These are phyloP conservation scores for Stomatorhinus walkeri DNA, from an alignment of 2,797 vertebrate species.

Conservation along the genomic window DNA sequence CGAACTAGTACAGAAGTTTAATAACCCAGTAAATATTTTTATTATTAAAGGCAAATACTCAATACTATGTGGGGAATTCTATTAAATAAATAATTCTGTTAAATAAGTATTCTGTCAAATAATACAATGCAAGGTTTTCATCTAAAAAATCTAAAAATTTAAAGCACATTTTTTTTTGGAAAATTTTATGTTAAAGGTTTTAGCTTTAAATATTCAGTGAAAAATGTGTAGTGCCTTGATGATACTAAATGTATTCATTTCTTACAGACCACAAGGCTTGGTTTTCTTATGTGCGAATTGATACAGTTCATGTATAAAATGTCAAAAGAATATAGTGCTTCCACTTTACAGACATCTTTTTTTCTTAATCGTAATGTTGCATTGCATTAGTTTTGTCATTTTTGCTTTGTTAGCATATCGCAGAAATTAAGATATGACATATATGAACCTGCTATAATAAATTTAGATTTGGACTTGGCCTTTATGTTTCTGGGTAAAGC, in stretches of 20 bases:
- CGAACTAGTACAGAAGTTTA: not conserved
- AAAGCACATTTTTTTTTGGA: not conserved
- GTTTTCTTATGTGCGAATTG: not conserved
- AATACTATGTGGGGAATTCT: not conserved
- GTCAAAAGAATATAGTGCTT: not conserved
- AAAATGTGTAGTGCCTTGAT: not conserved
- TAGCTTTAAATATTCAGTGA: not conserved
- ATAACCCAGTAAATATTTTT: not conserved
- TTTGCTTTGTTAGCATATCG: not conserved
- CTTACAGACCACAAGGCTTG: not conserved
- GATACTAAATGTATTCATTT: not conserved
- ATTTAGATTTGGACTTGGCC: not conserved
- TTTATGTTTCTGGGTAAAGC: not conserved
- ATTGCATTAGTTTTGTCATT: slow-evolving; percentile 7
- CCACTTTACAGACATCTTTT: not conserved
- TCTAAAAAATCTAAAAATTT: not conserved
- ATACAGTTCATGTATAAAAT: not conserved
- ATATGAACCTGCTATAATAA: not conserved
- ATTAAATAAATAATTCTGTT: not conserved
- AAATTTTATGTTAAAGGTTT: not conserved
- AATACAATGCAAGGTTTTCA: not conserved
- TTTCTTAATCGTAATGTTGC: not conserved
- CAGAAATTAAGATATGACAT: not conserved
- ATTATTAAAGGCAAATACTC: not conserved
- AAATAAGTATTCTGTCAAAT: not conserved